Evolutionary conservation across 2,888 invertebrate species (phyloP).

Genomic region (Ceramica pisi): DNA sequence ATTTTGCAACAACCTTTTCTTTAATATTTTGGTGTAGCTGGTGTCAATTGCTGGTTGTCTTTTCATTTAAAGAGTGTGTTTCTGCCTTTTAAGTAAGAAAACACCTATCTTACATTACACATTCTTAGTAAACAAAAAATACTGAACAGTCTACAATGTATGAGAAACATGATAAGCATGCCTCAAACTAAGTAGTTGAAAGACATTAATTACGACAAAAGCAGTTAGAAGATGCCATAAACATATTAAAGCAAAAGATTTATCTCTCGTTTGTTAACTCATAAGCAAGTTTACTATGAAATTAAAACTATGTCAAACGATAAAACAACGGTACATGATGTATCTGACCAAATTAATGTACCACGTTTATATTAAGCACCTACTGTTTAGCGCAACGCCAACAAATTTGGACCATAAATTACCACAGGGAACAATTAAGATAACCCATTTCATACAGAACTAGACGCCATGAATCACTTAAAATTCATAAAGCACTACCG

Average conservation of each 20-base stretch:
- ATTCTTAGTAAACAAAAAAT: background rate
- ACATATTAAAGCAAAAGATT: constrained; percentile 37
- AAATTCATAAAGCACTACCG: constrained; percentile 83
- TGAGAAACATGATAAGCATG: constrained; percentile 2
- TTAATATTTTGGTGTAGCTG: background rate
- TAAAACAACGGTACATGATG: constrained; percentile 63
- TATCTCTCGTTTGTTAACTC: constrained; percentile 31
- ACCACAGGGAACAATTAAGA: constrained; percentile 79
- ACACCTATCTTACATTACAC: background rate
- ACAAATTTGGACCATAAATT: constrained; percentile 71
- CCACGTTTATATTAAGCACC: constrained; percentile 62
- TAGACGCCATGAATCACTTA: constrained; percentile 77
- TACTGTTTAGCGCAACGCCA: constrained; percentile 63
- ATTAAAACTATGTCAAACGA: constrained; percentile 59
- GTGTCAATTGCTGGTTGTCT: background rate
- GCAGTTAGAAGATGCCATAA: constrained; percentile 16
- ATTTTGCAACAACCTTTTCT: background rate
- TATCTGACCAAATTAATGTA: constrained; percentile 66
- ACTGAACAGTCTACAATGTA: background rate
- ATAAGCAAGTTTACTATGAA: constrained; percentile 45
- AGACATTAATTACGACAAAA: constrained; percentile 25
- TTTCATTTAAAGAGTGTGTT: background rate
- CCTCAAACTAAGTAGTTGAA: constrained; percentile 21
- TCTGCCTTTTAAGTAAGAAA: background rate
- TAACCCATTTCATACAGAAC: constrained; percentile 79